Conservation (phyloP, 2,888 invertebrate species). For the Nebria salina region DNA sequence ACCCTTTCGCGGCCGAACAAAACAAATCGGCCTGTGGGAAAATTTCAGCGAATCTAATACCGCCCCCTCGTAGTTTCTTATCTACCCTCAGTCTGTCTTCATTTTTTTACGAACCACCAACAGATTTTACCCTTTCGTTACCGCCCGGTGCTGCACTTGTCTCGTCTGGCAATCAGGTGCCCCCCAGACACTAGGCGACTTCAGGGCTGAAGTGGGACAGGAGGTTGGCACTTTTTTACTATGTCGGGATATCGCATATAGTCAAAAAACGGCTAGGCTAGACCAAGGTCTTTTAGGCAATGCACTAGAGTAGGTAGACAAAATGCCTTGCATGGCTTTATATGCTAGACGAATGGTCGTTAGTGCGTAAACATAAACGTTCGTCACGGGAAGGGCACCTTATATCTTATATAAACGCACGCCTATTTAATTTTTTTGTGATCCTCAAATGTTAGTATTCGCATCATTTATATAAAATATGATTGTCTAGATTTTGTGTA, state of each 20-base stretch:
- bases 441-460: constrained; percentile 50
- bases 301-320: background rate
- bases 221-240: background rate
- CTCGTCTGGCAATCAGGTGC: constrained; percentile 32
- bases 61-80: constrained; percentile 15
- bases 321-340: background rate
- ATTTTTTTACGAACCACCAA: constrained; percentile 21
- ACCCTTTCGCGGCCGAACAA: background rate
- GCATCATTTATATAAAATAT: constrained; percentile 54
- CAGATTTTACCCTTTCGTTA: constrained; percentile 23
- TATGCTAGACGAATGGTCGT: background rate
- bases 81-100: background rate
- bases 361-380: background rate
- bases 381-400: background rate
- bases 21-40: background rate
- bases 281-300: too few relatives aligned
- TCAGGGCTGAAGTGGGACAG: background rate
- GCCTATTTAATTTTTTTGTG: constrained; percentile 6
- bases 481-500: constrained; percentile 33
- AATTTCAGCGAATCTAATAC: constrained; percentile 21
- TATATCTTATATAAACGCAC: too few relatives aligned
- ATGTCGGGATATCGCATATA: constrained; percentile 7
- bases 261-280: background rate
- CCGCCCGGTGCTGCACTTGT: constrained; percentile 17
- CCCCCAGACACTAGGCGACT: constrained; percentile 9